Base-by-base conservation (phyloP, 2,888 invertebrate species). In the Drosophila kambysellisi region DNA sequence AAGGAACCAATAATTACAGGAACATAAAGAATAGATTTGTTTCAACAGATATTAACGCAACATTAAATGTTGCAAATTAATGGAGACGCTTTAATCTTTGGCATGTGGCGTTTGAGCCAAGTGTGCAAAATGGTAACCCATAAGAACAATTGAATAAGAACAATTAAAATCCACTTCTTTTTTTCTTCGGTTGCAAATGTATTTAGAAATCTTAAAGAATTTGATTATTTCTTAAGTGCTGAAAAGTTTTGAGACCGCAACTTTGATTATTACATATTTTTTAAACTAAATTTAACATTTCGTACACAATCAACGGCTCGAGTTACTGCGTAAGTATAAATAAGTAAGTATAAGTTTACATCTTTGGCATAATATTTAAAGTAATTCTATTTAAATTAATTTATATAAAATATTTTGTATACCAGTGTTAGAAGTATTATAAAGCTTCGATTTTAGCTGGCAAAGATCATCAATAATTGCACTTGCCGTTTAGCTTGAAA, bases 131-230 rank as follows among this genome's bases (percentile, higher is more conserved):
- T 25, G 20, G 20, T 39, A 5, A 12, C 2, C 17, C 8, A 39
- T 17, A 52, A 12, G 2, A 11, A 11, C 41, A 50, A 39, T 39
- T 3, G n/a, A 15, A 33, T 6, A 25, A 25, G 1, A 8, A 8
- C 25, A 11, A 56, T 67, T 61, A n/a, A 65, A 48, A 20, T 58
- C 37, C 20, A 51, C 50, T 59, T 65, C 41, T 37, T 41, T 2
- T 15, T 20, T 48, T 57, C 4, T 33, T 37, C 3, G 3, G 20
- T 2, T 15, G n/a, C 15, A 12, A 52, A 17, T 7, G 20, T 20
- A 9, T 2, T 29, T 9, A 17, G 1, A 3, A 17, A 35, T 17
- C 29, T 25, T 17, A 37, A 9, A 4, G 29, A 25, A 25, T 51
- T 4, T 17, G 9, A 30, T 12, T 20, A 39, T 17, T 17, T 3